Conservation (phyloP, 2,888 invertebrate genomes). For the Erebia epiphron region DNA sequence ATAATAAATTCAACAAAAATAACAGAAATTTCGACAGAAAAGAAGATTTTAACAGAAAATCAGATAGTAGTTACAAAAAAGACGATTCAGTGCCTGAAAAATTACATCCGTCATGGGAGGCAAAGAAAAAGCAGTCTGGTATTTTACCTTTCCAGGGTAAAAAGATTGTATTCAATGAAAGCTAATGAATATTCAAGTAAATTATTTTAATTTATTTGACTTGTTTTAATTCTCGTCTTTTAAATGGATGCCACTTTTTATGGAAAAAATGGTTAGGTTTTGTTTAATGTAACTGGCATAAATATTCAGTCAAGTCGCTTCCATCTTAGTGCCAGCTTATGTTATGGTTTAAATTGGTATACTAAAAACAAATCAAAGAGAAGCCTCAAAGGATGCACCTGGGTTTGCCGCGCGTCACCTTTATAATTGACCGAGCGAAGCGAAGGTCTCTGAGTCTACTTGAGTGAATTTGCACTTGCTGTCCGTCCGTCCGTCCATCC, state of each 20-base stretch:
- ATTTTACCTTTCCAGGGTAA: conserved; percentile 76
- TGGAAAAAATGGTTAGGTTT: no score
- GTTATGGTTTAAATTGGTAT: no score
- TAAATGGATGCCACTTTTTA: not conserved
- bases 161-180: conserved; percentile 74
- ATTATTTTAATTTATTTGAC: not conserved
- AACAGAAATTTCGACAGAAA: conserved; percentile 25
- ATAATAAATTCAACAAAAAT: conserved; percentile 18
- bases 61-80: conserved; percentile 36
- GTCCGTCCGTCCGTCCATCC: no score
- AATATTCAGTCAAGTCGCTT: no score
- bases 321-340: no score
- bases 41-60: conserved; percentile 37
- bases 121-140: conserved; percentile 73
- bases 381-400: no score
- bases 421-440: no score
- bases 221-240: not conserved
- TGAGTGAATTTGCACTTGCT: no score
- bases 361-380: no score
- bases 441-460: no score
- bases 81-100: conserved; percentile 57
- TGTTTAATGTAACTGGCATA: no score
- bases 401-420: no score
- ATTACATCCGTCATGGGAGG: conserved; percentile 82
- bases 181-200: conserved; percentile 41